Evolutionary conservation across 2,888 invertebrate species (phyloP), one percentile per base, ranked within the genome.

Genomic region (Mesochorus sp.): DNA sequence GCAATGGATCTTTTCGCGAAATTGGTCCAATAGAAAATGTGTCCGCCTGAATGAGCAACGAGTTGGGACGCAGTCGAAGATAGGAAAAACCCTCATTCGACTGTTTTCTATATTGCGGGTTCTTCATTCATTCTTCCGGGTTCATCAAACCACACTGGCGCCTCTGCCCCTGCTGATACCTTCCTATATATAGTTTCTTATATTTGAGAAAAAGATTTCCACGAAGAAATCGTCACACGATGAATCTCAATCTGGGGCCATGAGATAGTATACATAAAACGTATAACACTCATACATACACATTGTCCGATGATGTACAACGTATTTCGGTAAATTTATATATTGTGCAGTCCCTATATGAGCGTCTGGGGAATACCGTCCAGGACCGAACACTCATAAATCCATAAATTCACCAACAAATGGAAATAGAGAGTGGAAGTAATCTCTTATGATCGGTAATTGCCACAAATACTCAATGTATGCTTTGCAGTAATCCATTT

Each of bases 391-490:
- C 37, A 24, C 17, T 4, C 34, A 49, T 8, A n/a, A 10, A 44
- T 55, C 26, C 51, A 53, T 26, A 61, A 39, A 71, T 42, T 53
- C 34, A 44, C 28, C n/a, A 42, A 51, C 42, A 44, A 31, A 19
- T 19, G 17, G 44, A 44, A 49, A 17, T 8, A 14, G 55, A 24
- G 42, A 47, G 8, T 37, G 37, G 26, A 34, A 21, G 31, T 14
- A 72, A 57, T 64, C 72, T 64, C 72, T 53, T 55, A 55, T 37
- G 12, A 28, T 37, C 55, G 26, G 64, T 73, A 57, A 73, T 64
- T 73, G 64, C 64, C 10, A 10, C 24, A 34, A 21, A 31, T 8
- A 19, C 26, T n/a, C n/a, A n/a, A n/a, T n/a, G n/a, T n/a, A n/a
- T n/a, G n/a, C n/a, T n/a, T n/a, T n/a, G n/a, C n/a, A n/a, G n/a